Conservation (phyloP, 2,888 invertebrate species). For the Masnerella sp. region DNA sequence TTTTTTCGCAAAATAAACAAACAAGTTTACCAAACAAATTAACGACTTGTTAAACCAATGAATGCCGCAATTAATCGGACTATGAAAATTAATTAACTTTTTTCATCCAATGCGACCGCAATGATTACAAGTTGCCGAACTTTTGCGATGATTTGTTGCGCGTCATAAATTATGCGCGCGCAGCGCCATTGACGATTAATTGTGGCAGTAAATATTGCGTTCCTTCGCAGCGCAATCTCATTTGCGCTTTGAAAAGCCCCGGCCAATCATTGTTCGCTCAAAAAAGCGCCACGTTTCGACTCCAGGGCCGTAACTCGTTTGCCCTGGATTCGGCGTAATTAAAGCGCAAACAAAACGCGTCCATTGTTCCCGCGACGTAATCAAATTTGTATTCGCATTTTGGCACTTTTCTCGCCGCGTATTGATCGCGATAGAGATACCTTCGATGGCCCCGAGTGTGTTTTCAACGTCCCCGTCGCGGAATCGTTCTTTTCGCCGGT, state of each 20-base stretch:
- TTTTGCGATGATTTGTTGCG: background rate
- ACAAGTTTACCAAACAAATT: too few species aligned
- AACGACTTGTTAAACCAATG: too few species aligned
- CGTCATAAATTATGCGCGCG: background rate
- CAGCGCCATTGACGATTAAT: constrained; percentile 10
- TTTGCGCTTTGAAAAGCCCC: constrained; percentile 16
- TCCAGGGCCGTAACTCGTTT: constrained; percentile 11
- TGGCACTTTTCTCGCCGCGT: constrained; percentile 16
- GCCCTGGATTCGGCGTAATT: constrained; percentile 22
- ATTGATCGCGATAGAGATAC: too few species aligned
- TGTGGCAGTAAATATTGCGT: constrained; percentile 15
- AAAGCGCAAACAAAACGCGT: constrained; percentile 25
- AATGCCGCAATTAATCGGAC: too few species aligned
- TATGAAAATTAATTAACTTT: too few species aligned
- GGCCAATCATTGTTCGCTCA: constrained; percentile 6
- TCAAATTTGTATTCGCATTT: constrained; percentile 28
- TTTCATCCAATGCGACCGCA: too few species aligned
- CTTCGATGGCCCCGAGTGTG: too few species aligned
- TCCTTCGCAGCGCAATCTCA: constrained; percentile 17
- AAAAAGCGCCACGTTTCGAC: constrained; percentile 22
- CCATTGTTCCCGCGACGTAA: constrained; percentile 7
- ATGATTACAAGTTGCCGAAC: background rate
- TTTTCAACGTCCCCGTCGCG: too few species aligned
- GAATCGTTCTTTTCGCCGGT: too few species aligned
- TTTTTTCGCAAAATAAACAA: too few species aligned